Evolutionary conservation across 2,113 vertebrate species (phyloP).

Genomic region (Pycnonotus jocosus): DNA sequence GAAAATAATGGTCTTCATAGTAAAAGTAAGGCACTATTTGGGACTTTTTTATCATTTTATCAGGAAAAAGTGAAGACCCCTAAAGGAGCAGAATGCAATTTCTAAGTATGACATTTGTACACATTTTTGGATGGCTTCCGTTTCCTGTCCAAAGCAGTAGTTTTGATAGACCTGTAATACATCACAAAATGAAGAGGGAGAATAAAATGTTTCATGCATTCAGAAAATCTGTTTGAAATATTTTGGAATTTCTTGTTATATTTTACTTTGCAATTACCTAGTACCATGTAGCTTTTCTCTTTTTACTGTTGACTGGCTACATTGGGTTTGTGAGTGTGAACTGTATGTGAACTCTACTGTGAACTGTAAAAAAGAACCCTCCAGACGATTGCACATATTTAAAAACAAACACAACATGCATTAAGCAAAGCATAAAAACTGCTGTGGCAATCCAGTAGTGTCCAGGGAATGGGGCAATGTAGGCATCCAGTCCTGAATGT

Average conservation of each 20-base stretch:
- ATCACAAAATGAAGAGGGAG: not conserved
- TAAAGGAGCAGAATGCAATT: not conserved
- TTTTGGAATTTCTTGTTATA: not conserved
- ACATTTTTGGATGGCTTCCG: not conserved
- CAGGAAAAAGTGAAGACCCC: not conserved
- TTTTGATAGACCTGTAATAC: not conserved
- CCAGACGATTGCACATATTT: not conserved
- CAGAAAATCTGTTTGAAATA: not conserved
- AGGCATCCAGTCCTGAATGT: not conserved
- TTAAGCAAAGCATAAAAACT: not conserved
- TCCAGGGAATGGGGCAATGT: not conserved
- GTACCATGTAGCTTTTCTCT: not conserved
- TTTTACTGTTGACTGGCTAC: not conserved
- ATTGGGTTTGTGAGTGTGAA: not conserved
- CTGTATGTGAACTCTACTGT: not conserved
- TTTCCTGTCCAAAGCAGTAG: not conserved
- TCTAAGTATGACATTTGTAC: not conserved
- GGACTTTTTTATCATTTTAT: not conserved
- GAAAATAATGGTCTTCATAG: not conserved
- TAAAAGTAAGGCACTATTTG: not conserved
- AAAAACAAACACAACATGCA: not conserved
- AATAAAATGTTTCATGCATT: not conserved
- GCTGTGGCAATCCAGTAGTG: not conserved
- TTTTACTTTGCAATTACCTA: not conserved
- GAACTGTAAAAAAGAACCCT: not conserved